A percentile compares a stretch with the other conserved stretches of the same genome.
Evolutionary conservation across 2,797 vertebrate species (phyloP).

Genomic region (Chiroxiphia lanceolata): DNA sequence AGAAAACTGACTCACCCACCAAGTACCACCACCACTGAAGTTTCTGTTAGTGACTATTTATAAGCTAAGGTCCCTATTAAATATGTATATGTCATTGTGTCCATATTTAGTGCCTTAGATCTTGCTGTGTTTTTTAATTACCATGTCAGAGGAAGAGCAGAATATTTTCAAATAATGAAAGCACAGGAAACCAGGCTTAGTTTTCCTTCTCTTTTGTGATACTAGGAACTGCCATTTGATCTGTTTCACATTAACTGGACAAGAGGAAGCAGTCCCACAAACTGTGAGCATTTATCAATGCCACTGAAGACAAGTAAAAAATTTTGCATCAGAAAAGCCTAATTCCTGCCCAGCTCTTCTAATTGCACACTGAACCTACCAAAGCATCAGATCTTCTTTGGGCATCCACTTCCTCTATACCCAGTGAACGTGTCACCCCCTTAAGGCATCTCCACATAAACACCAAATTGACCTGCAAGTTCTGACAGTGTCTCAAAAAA

Average conservation of each 20-base stretch:
- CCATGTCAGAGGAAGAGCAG: not conserved
- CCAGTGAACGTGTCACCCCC: rapidly evolving
- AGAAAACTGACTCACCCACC: not conserved
- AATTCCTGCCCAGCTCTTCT: not conserved
- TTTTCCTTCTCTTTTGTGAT: not conserved
- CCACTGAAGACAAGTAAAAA: not conserved
- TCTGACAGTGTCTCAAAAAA: not conserved
- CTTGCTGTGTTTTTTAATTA: not conserved
- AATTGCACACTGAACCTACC: not conserved
- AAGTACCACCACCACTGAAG: not conserved
- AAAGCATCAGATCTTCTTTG: not conserved
- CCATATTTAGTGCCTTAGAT: not conserved
- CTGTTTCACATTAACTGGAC: not conserved
- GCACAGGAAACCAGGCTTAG: not conserved
- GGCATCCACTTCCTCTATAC: not conserved
- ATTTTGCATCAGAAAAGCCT: rapidly evolving
- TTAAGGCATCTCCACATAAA: not conserved
- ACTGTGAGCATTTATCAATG: not conserved
- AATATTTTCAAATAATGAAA: not conserved
- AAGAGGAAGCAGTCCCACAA: not conserved
- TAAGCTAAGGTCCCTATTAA: not conserved
- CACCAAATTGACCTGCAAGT: not conserved
- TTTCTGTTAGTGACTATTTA: not conserved
- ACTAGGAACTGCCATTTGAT: not conserved
- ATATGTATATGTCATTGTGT: not conserved